Evolutionary conservation across 2,797 vertebrate genomes (phyloP), one percentile per base, ranked within the genome.

Genomic region (Mormyrops attenuatus): DNA sequence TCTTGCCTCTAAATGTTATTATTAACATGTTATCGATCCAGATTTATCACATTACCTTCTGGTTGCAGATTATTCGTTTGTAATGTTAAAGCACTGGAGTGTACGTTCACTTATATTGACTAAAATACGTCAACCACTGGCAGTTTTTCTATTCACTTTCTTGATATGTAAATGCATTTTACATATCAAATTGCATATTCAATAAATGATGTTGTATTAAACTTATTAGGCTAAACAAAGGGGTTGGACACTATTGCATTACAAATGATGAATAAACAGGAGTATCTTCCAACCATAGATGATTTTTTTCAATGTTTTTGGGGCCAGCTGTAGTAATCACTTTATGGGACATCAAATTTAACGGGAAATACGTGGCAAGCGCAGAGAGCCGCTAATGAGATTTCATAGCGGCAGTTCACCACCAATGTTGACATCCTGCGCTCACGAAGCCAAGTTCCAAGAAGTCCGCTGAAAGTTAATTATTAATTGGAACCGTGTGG

Each of bases 381-480:
- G 3, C 47, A 9, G 6, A 7, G 41, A 49, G 11, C n/a, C 47
- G 3, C 41, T 6, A 85, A 52, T 85, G 17, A 22, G n/a, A 85
- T 30, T 85, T 44, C 38, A 85, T 50, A 5, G 47, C 47, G 8
- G 47, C 47, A 11, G 80, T 26, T 49, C 41, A 47, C n/a, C 44
- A 4, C 20, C n/a, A 13, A 85, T 84, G 77, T 49, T 44, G 82
- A 13, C 17, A 85, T 52, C 41, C 82, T 49, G 47, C 8, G 47
- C n/a, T 85, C 57, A 86, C 38, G 7, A 88, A 87, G 47, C 53
- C 88, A 44, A 84, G 88, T 92, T 92, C 91, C 85, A 63, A 52
- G 50, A 91, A 90, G 89, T 88, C 87, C 84, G 57, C 52, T 73
- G 47, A n/a, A 53, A 77, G 34, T 92, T 90, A 91, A 92, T 93